Conservation (phyloP, 1,140 invertebrate genomes). For the Dendrolimus punctatus region DNA sequence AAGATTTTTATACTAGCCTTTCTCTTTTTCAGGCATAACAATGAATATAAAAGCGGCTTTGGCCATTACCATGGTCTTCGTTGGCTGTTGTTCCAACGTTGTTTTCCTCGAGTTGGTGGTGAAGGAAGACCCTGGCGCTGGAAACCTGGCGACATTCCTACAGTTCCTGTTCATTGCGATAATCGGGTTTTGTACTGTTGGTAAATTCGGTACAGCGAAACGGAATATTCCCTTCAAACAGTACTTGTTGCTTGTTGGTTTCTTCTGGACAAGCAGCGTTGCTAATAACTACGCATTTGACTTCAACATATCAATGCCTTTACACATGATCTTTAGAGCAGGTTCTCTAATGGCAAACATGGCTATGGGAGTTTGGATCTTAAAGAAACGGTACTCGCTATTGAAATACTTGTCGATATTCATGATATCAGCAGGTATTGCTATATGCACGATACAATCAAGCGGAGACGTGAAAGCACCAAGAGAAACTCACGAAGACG, state of each 20-base stretch:
- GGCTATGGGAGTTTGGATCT: constrained; percentile 93
- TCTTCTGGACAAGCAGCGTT: constrained; percentile 95
- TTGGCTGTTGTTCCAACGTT: constrained; percentile 94
- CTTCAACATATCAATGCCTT: constrained; percentile 97
- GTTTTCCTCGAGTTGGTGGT: constrained; percentile 91
- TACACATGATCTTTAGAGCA: constrained; percentile 99
- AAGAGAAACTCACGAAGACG: constrained; percentile 54
- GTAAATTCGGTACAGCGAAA: constrained; percentile 87
- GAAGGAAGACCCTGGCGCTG: constrained; percentile 91
- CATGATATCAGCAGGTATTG: constrained; percentile 94
- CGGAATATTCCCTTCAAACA: constrained; percentile 82
- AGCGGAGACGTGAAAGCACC: constrained; percentile 76
- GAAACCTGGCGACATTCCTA: constrained; percentile 94
- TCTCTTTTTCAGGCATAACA: constrained; percentile 51
- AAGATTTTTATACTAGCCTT: constrained; percentile 17
- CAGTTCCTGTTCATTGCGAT: constrained; percentile 94
- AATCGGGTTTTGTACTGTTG: constrained; percentile 93
- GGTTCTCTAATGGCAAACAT: constrained; percentile 97
- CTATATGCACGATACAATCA: constrained; percentile 93
- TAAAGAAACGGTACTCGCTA: constrained; percentile 88
- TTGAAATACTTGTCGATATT: constrained; percentile 94
- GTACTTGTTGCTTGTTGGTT: constrained; percentile 87
- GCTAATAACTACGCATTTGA: constrained; percentile 97
- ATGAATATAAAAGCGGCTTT: constrained; percentile 77
- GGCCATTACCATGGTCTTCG: constrained; percentile 85